Percentiles rank a stretch among this genome's conserved stretches.
Conservation (phyloP, 2,797 vertebrate species). For the Rhabdomys pumilio region DNA sequence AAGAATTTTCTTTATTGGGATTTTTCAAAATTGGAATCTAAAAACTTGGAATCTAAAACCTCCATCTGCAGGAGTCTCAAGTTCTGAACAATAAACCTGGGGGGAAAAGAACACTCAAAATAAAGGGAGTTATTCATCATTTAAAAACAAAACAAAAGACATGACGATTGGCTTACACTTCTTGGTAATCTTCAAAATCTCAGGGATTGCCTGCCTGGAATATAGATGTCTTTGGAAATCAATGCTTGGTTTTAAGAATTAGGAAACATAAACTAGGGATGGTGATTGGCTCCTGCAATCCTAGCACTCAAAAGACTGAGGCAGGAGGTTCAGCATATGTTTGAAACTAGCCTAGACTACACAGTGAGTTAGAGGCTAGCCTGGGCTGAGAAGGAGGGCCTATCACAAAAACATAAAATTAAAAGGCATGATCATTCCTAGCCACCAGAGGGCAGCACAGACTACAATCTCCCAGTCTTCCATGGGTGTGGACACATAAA, state of each 20-base stretch:
- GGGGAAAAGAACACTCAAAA: conserved; percentile 12
- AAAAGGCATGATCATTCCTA: conserved; percentile 78
- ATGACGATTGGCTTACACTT: background rate
- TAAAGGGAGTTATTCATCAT: background rate
- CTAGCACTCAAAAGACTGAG: background rate
- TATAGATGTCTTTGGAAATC: background rate
- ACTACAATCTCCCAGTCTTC: conserved; percentile 81
- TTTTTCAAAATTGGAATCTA: background rate
- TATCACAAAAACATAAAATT: background rate
- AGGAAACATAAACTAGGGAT: background rate
- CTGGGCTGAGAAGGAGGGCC: background rate
- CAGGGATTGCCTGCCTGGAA: background rate
- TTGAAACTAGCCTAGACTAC: background rate
- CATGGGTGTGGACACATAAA: background rate
- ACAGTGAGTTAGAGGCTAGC: background rate
- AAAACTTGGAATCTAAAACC: background rate
- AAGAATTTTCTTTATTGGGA: background rate
- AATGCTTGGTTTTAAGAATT: background rate
- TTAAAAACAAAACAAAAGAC: background rate
- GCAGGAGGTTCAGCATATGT: background rate
- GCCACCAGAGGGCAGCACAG: conserved; percentile 91
- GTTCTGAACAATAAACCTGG: background rate
- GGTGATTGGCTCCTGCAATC: background rate
- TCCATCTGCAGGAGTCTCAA: background rate
- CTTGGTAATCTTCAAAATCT: background rate